Conservation (phyloP, 2,113 vertebrate species). For the Aphyosemion australe region DNA sequence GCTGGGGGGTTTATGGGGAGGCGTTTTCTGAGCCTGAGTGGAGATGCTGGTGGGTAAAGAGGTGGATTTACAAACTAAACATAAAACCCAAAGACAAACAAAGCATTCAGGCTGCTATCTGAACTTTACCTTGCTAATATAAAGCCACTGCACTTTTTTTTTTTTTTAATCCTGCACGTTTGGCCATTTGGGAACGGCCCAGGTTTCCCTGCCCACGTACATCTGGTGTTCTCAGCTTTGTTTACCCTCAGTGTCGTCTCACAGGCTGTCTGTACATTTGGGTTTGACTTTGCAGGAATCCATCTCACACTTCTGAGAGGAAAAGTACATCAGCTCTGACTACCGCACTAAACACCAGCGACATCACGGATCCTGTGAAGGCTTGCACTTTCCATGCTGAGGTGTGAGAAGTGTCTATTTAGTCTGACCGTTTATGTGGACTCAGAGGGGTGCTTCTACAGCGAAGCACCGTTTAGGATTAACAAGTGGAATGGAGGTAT, state of each 20-base stretch:
- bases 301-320: neutral
- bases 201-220: neutral
- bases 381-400: conserved; percentile 1
- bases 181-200: neutral
- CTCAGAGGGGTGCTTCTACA: neutral
- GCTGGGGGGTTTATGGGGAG: conserved; percentile 8
- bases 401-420: neutral
- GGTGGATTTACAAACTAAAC: neutral
- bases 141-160: neutral
- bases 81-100: conserved; percentile 7
- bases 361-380: neutral
- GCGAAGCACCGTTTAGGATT: neutral
- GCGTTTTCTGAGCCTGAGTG: neutral
- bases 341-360: neutral
- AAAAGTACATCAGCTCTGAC: conserved; percentile 1
- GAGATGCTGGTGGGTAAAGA: conserved; percentile 35
- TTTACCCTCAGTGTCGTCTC: neutral
- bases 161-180: neutral
- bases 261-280: neutral
- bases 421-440: neutral
- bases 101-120: neutral
- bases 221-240: neutral
- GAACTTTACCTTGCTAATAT: no score
- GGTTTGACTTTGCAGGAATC: neutral
- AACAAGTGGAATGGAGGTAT: neutral